Percentiles rank a stretch among this genome's conserved stretches.
Evolutionary conservation across 2,888 invertebrate genomes (phyloP).

Genomic region (Ganaspis brasiliensis): DNA sequence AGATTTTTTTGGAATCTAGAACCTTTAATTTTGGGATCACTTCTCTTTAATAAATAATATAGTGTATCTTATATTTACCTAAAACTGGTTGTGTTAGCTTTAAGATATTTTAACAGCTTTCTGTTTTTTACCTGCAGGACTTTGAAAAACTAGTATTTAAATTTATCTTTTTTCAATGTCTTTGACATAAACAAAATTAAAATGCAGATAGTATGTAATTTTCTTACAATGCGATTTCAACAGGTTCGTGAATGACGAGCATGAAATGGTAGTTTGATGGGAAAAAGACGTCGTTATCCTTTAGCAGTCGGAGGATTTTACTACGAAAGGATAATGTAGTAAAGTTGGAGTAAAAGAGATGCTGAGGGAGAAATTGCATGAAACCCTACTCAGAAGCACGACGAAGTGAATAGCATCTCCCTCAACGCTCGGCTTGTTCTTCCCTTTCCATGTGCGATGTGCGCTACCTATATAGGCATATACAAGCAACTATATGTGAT

Average conservation of each 20-base stretch:
- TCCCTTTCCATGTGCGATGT: slow-evolving; percentile 59
- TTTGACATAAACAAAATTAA: too few species aligned
- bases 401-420: slow-evolving; percentile 59
- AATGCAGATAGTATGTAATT: too few species aligned
- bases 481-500: slow-evolving; percentile 69
- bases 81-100: too few species aligned
- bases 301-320: slow-evolving; percentile 35
- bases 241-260: slow-evolving; percentile 10
- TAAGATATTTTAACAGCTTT: too few species aligned
- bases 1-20: too few species aligned
- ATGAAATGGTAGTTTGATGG: slow-evolving; percentile 35
- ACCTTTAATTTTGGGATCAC: too few species aligned
- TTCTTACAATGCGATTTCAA: slow-evolving; percentile 18
- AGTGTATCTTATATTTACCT: too few species aligned
- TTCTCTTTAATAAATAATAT: too few species aligned
- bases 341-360: slow-evolving; percentile 22
- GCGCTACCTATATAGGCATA: slow-evolving; percentile 52
- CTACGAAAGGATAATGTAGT: slow-evolving; percentile 37
- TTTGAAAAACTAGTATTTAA: too few species aligned
- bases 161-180: too few species aligned
- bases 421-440: slow-evolving; percentile 54
- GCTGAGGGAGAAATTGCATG: slow-evolving; percentile 37
- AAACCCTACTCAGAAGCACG: slow-evolving; percentile 40
- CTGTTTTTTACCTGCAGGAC: too few species aligned
- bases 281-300: slow-evolving; percentile 38